Evolutionary conservation across 2,888 invertebrate species (phyloP), one percentile per base, ranked within the genome.

Genomic region (Himalopsyche japonica): DNA sequence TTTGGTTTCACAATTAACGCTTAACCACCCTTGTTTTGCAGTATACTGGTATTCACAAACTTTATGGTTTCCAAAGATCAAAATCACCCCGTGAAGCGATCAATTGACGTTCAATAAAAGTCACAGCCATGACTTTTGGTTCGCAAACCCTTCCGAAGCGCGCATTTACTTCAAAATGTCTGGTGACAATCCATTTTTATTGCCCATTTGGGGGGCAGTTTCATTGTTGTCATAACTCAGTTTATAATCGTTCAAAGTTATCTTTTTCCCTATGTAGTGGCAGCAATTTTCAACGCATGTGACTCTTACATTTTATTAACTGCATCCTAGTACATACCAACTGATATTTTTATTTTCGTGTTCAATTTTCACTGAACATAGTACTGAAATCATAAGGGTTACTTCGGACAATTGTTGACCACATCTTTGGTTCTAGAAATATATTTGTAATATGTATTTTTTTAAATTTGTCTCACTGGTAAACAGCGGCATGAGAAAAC

Each of bases 121-220:
- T 57, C 57, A 20, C 57, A 24, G 20, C 7, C 57, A 57, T 57
- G 57, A 57, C 57, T 57, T 57, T 57, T 57, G 57, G 57, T 57
- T 57, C 57, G 57, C 57, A 57, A 78, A 64, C 82, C 82, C 78
- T 82, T 79, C 82, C 77, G 64, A 64, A 79, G 77, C 76, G 76
- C 70, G 79, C 34, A 79, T 82, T 80, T 64, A 27, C 82, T 79
- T 43, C 83, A 83, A 76, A 83, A 80, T 83, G 83, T 76, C 79
- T 70, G 82, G 82, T 85, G 85, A 82, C 85, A 80, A 85, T 85
- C 82, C 47, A 64, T 49, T 82, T 85, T 82, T 85, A 85, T 85
- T 82, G 85, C 79, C 47, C 43, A 37, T 78, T 78, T 83, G 32
- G 37, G 79, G 83, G 81, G 81, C 34, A n/a, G 57, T 57, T 57